Evolutionary conservation across 1,140 invertebrate species (phyloP).

Genomic region (Drosophila sucinea): DNA sequence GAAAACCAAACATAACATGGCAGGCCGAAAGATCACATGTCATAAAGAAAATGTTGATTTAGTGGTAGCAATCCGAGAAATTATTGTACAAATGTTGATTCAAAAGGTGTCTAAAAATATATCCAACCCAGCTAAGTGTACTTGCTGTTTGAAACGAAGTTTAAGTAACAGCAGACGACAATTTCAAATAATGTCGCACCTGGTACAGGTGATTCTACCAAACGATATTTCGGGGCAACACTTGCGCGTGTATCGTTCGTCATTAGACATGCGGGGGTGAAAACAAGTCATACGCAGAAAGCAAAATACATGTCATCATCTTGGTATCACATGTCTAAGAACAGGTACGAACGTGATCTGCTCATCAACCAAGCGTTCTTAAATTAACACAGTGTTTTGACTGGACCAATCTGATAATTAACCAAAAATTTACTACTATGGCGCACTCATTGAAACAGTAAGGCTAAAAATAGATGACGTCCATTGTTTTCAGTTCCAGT

Average conservation of each 20-base stretch:
- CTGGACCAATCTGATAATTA: constrained; percentile 50
- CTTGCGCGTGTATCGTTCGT: constrained; percentile 31
- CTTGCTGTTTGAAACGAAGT: constrained; percentile 42
- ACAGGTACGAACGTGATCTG: constrained; percentile 33
- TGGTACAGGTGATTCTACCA: constrained; percentile 47
- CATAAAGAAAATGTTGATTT: constrained; percentile 37
- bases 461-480: constrained; percentile 38
- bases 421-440: constrained; percentile 40
- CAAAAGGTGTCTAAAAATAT: constrained; percentile 55
- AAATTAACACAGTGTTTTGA: constrained; percentile 40
- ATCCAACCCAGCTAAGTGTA: constrained; percentile 19
- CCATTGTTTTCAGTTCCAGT: constrained; percentile 30
- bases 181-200: constrained; percentile 44
- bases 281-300: background rate
- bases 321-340: constrained; percentile 44
- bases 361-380: constrained; percentile 43
- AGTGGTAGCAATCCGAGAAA: constrained; percentile 39
- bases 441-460: constrained; percentile 16
- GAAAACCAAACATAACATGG: constrained; percentile 39
- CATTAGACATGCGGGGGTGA: constrained; percentile 28
- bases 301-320: constrained; percentile 16
- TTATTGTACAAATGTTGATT: constrained; percentile 52
- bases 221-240: constrained; percentile 34
- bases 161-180: constrained; percentile 23
- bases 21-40: constrained; percentile 55